Base-by-base conservation (phyloP, 2,113 vertebrate species). In the Entomyzon cyanotis region DNA sequence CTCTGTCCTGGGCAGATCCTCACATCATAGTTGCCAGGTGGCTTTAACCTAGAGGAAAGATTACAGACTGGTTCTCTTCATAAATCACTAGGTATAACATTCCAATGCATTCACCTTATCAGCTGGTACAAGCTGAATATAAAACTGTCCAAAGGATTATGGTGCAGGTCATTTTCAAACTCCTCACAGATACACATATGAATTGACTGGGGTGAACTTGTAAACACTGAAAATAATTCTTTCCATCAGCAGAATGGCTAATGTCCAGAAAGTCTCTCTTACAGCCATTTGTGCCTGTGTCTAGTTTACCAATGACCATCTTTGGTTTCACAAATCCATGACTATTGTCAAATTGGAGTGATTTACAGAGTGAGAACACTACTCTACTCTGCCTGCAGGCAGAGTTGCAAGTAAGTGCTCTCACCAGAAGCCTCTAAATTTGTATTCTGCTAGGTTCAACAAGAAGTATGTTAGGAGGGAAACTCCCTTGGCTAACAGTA, bases 11-110 rank as follows among this genome's bases (percentile, higher is more conserved):
- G 87, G 81, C 68, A 92, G 42, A 87, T 79, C 39, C 75, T 21
- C 27, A 60, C 44, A 63, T 64, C 69, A 49, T 12, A 41, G 30
- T 10, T 95, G 65, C 87, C 88, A 91, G 78, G 87, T 94, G 84
- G 65, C 78, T 94, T 53, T 84, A 94, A 50, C 52, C 37, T 93
- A 85, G 70, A 89, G 31, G 50, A 91, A 78, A 91, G 87, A 93
- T 87, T 91, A 84, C 24, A 89, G 65, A 46, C 46, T 89, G 2
- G 0, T 87, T 93, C 71, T 89, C 74, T 68, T 79, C 53, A 76
- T 90, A 87, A 94, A 94, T 94, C 80, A 84, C 52, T 64, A 69
- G 25, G 24, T 70, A 74, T 53, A 81, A 41, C 78, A 73, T 94
- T 87, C 70, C 74, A 71, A 47, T 25, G 14, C 12, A 49, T 78